Conservation (phyloP, 2,797 vertebrate species). For the Aythya fuligula region DNA sequence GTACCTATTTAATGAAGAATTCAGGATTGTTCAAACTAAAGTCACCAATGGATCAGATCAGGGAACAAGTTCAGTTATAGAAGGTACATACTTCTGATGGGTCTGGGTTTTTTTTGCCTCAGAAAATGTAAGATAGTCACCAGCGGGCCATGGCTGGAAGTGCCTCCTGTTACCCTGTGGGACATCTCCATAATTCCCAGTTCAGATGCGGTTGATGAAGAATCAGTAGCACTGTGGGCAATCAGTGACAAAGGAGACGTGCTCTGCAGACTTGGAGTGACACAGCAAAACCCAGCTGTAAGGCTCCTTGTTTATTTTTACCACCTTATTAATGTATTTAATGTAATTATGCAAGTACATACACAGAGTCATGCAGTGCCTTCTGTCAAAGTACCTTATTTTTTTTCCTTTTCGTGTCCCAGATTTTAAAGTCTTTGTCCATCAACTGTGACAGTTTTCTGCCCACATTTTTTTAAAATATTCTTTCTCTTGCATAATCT, state of each 20-base stretch:
- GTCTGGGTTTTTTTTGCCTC: conserved; percentile 1
- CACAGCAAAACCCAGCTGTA: conserved; percentile 88
- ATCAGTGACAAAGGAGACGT: conserved; percentile 97
- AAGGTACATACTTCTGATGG: not conserved
- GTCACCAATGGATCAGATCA: not conserved
- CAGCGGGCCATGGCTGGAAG: conserved; percentile 95
- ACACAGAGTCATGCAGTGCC: not conserved
- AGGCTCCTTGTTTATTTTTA: conserved; percentile 58
- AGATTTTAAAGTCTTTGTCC: not conserved
- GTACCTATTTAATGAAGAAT: not conserved
- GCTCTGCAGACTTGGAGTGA: conserved; percentile 92
- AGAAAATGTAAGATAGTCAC: conserved; percentile 97
- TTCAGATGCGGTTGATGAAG: conserved; percentile 68
- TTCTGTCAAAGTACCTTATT: not conserved
- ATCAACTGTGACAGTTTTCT: not conserved
- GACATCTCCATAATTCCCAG: conserved; percentile 90
- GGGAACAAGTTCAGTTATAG: not conserved
- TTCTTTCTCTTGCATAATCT: not conserved
- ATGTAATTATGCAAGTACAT: not conserved
- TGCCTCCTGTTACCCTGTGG: conserved; percentile 88
- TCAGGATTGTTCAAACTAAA: not conserved
- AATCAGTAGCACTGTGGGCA: conserved; percentile 90
- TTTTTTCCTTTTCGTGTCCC: not conserved
- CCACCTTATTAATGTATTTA: not conserved
- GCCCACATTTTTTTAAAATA: not conserved